These are phyloP conservation scores for Luscinia luscinia DNA, from an alignment of 2,797 vertebrate species.

Conservation along the genomic window DNA sequence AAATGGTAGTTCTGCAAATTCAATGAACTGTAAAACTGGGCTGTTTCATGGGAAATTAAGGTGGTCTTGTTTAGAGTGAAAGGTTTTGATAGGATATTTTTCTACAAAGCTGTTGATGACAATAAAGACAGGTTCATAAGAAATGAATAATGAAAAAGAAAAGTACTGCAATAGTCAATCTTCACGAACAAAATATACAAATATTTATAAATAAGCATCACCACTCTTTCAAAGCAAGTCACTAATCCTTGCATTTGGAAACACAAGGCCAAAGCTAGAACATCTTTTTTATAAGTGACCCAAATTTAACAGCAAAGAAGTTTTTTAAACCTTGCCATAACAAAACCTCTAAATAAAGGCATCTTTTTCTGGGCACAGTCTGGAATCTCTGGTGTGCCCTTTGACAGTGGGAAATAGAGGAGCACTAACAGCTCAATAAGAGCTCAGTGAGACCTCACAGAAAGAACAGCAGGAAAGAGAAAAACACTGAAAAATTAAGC, in stretches of 20 bases:
- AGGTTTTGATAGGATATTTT: not conserved
- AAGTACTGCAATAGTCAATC: not conserved
- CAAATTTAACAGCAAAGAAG: not conserved
- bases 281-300: not conserved
- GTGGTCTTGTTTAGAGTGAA: not conserved
- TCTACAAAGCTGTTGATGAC: not conserved
- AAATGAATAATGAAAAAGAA: not conserved
- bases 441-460: not conserved
- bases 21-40: not conserved
- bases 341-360: not conserved
- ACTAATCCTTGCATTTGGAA: not conserved
- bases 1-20: not conserved
- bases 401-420: not conserved
- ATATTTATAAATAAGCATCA: not conserved
- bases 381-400: not conserved
- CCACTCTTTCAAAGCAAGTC: not conserved
- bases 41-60: not conserved
- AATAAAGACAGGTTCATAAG: not conserved
- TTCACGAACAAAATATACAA: not conserved
- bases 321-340: not conserved
- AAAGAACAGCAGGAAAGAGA: not conserved
- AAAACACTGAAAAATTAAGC: conserved; percentile 13
- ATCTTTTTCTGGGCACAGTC: not conserved
- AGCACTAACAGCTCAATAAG: not conserved
- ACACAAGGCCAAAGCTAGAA: not conserved